Conservation (phyloP, 2,888 invertebrate genomes). For the Limnephilus auricula region DNA sequence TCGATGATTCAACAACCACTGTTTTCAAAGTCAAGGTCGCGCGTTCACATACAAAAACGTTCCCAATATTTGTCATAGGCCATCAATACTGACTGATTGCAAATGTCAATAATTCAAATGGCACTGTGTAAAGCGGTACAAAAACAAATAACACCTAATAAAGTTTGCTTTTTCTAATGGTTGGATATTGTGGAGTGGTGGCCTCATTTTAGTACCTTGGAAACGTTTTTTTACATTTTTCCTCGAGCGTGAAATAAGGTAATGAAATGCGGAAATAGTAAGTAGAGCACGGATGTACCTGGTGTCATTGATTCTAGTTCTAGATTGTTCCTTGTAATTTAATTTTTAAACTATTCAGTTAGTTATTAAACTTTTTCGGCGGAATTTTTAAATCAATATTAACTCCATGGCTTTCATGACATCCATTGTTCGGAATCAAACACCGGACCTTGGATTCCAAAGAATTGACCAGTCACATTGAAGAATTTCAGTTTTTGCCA, state of each 20-base stretch:
- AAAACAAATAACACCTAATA: neutral
- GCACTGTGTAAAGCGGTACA: neutral
- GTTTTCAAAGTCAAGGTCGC: conserved; percentile 48
- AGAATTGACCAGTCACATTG: conserved; percentile 11
- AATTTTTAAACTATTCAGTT: neutral
- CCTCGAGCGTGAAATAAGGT: neutral
- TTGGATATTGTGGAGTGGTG: neutral
- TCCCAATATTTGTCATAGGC: conserved; percentile 46
- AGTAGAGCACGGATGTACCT: neutral
- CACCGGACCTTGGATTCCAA: neutral
- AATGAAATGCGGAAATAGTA: conserved; percentile 7
- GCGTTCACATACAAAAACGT: conserved; percentile 19
- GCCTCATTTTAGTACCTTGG: neutral
- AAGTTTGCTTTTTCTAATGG: neutral
- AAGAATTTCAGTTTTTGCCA: neutral
- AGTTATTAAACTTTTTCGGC: neutral
- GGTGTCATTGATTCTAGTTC: neutral
- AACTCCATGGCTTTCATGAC: neutral
- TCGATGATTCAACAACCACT: conserved; percentile 34
- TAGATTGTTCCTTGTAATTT: neutral
- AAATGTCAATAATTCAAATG: neutral
- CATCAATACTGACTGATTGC: neutral
- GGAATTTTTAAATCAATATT: neutral
- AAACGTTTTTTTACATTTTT: neutral
- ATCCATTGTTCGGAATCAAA: neutral